These are phyloP conservation scores for Phataginus tetradactyla DNA, from an alignment of 2,797 vertebrate species.

Conservation along the genomic window DNA sequence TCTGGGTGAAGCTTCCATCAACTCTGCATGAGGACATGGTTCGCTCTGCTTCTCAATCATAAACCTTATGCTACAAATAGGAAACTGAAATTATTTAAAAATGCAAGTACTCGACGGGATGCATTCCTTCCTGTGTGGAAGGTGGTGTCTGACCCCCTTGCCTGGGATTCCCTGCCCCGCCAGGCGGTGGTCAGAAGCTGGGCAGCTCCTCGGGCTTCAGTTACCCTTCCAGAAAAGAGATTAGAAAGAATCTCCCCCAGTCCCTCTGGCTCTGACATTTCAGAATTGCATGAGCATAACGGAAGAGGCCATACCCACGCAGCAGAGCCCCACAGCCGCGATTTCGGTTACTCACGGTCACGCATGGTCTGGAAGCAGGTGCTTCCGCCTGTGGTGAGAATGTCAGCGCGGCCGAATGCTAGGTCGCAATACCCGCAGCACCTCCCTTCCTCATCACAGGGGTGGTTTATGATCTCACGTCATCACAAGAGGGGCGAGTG, in stretches of 20 bases:
- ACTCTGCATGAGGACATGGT: background rate
- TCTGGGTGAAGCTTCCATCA: background rate
- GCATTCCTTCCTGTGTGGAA: too few species aligned
- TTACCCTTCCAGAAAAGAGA: too few species aligned
- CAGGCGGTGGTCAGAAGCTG: background rate
- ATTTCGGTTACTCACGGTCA: too few species aligned
- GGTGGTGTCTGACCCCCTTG: accelerated
- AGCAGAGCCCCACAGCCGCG: too few species aligned
- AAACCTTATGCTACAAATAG: too few species aligned
- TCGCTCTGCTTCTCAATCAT: background rate
- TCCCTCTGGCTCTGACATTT: background rate
- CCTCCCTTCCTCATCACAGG: background rate
- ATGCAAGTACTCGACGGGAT: accelerated
- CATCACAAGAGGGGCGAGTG: background rate
- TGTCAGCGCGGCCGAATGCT: background rate
- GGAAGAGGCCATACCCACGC: background rate
- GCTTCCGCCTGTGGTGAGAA: background rate
- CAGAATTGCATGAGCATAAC: accelerated
- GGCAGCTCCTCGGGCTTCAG: background rate
- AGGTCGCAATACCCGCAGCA: background rate
- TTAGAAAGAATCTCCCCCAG: background rate
- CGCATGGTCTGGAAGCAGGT: background rate
- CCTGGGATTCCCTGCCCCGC: background rate
- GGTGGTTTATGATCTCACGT: background rate
- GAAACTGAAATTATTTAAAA: background rate